Base-by-base conservation (phyloP, 2,888 invertebrate species). In the Hipparchia sbordonii region DNA sequence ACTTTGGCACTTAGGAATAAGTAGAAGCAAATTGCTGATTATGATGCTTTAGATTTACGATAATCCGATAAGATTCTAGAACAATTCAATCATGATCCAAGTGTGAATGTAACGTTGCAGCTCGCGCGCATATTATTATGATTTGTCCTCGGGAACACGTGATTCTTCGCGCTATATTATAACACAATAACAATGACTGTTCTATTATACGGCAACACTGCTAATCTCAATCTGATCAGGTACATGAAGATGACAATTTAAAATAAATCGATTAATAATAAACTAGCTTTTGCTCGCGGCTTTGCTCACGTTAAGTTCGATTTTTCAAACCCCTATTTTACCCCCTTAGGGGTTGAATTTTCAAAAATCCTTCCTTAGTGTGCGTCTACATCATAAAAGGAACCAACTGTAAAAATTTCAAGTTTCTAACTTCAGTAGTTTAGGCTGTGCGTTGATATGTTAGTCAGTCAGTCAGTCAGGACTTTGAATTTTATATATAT, bases 121-220 rank as follows among this genome's bases (percentile, higher is more conserved):
- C 73, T 74, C 71, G 65, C 75, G 71, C 77, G 76, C 77, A 77
- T 73, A 70, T 77, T 48, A 69, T 69, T 73, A 70, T 77, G 51
- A 69, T 69, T 68, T 66, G 81, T 86, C 85, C 85, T 86, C 84
- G 85, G 75, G 75, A 72, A 77, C 89, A 89, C 87, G 89, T 89
- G 88, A 88, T 83, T 76, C 77, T 76, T 77, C 39, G 79, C 79
- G 80, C 79, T 80, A 80, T 78, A 85, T 85, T 85, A 85, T 79
- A 82, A 85, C 84, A 85, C 84, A 85, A 84, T 82, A 80, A 82
- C 75, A 76, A 73, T 71, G 76, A 70, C 67, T 39, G 39, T 39
- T 39, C 2, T 39, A 39, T 66, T 65, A 63, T 54, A 54, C 12
- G 12, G n/a, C 6, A 6, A 6, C 54, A 54, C 12, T 13, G n/a